Evolutionary conservation across 2,888 invertebrate genomes (phyloP), one percentile per base, ranked within the genome.

Genomic region (Petrophora chlorosata): DNA sequence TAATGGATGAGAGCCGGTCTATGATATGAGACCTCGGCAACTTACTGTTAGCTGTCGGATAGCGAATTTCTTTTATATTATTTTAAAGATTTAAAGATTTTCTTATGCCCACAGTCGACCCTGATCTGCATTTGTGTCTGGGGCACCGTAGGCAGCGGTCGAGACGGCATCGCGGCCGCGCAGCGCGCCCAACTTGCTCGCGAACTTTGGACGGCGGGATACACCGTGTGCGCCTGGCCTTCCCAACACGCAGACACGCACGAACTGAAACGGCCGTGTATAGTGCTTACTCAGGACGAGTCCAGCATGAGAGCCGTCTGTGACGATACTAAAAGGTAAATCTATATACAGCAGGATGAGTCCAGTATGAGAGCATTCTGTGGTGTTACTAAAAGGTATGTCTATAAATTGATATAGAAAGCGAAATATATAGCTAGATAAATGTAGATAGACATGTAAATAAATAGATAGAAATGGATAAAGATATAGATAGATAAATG

Each of bases 191-290:
- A 53, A 1, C 55, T 86, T 0, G 81, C 79, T 1, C 59, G 68
- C 0, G 77, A 94, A 30, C 85, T 97, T 7, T 96, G 97, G 96
- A 84, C 91, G 0, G 91, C 92, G 0, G 95, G 95, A 0, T 91
- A 95, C 42, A 90, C 91, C 48, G 61, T 64, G 40, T 67, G 57
- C 42, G 43, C 34, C 0, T 76, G 74, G 73, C 49, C 71, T 2
- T 50, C 61, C 0, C 41, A 56, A 15, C 40, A 40, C 7, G 52
- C 56, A 0, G 78, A 77, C 23, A 77, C 77, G 0, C 79, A 73
- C 49, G 79, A 85, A 8, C 35, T 73, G 40, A 54, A 65, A 1
- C 56, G 61, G 0, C 73, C 82, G 0, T 61, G 52, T 0, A 33
- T 79, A 0, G 74, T 79, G 14, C 42, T 82, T 26, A 66, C 62